Evolutionary conservation across 2,888 invertebrate species (phyloP).

Genomic region (Metalampra italica): DNA sequence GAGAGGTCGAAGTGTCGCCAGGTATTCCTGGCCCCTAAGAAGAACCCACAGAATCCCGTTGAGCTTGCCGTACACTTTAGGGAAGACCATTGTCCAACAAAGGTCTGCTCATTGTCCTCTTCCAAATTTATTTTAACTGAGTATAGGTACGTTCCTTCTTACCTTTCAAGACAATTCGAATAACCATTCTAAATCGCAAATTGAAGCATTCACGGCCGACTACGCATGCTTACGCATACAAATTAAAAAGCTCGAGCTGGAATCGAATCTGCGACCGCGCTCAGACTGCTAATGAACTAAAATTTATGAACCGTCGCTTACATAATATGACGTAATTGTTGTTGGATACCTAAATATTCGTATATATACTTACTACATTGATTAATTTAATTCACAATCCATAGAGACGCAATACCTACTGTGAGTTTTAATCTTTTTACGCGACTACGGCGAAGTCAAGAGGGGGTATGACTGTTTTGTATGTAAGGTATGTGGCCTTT

Average conservation of each 20-base stretch:
- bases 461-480: no score
- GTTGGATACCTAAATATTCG: conserved; percentile 7
- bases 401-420: background rate
- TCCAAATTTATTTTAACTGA: background rate
- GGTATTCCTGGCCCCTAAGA: no score
- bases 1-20: no score
- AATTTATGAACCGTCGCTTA: conserved; percentile 43
- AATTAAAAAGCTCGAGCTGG: conserved; percentile 30
- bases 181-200: no score
- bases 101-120: no score
- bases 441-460: no score
- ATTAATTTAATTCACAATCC: background rate
- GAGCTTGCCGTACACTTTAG: no score
- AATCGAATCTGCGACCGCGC: conserved; percentile 36
- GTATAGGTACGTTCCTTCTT: background rate
- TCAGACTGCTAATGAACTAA: conserved; percentile 51
- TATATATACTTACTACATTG: no score
- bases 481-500: no score
- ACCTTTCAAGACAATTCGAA: conserved; percentile 6
- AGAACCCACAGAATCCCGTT: no score
- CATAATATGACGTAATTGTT: conserved; percentile 41
- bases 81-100: no score
- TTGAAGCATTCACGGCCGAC: conserved; percentile 44
- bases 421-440: no score
- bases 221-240: conserved; percentile 33